phyloP scores from a whole-genome alignment of 2,113 vertebrate species.

The Fulica atra region DNA sequence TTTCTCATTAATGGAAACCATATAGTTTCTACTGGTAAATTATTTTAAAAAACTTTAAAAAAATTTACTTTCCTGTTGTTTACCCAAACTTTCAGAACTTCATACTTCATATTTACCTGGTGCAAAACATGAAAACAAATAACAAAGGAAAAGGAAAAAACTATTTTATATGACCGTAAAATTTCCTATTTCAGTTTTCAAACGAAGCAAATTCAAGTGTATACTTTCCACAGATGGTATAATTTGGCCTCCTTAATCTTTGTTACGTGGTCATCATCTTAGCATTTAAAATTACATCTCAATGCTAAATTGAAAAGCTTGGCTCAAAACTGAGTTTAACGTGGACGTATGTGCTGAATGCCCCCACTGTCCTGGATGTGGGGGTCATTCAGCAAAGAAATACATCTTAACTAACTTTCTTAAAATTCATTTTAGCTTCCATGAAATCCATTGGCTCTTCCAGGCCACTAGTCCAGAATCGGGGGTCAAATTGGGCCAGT shows the following conservation, averaged over 20 bases:
- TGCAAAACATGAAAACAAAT: background rate
- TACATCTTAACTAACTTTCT: constrained; percentile 64
- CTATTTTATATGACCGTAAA: background rate
- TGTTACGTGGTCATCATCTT: background rate
- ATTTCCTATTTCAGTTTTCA: background rate
- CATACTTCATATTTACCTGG: background rate
- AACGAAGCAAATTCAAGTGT: background rate
- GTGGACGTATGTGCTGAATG: background rate
- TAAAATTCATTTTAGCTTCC: constrained; percentile 73
- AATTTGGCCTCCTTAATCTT: constrained; percentile 48
- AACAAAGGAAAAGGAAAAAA: background rate
- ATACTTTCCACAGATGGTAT: constrained; percentile 17
- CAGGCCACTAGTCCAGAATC: constrained; percentile 67
- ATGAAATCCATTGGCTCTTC: constrained; percentile 73
- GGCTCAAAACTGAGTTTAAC: constrained; percentile 45
- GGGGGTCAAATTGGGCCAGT: constrained; percentile 61
- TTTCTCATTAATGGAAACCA: constrained; percentile 25
- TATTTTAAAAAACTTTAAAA: background rate
- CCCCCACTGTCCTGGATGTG: background rate
- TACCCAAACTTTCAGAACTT: background rate
- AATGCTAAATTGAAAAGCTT: constrained; percentile 9
- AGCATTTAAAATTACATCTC: constrained; percentile 5
- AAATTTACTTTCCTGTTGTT: background rate
- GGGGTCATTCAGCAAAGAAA: constrained; percentile 53
- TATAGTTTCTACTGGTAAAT: background rate